Base-by-base conservation (phyloP, 1,140 invertebrate species). In the Lucilia cuprina region DNA sequence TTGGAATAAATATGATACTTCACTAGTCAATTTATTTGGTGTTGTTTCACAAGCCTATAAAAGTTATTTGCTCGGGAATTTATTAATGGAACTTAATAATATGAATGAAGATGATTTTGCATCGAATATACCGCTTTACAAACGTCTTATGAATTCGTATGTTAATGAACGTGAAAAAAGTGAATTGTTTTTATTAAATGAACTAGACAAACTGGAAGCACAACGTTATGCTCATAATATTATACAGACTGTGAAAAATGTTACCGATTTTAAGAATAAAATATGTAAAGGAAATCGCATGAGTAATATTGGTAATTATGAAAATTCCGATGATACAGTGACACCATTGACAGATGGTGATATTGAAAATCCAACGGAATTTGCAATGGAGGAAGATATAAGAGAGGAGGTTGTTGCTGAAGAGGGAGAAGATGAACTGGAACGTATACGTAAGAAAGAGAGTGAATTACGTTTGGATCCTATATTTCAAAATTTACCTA, bases 231-330 rank as follows among this genome's bases (percentile, higher is more conserved):
- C 89, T 65, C 88, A 89, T 19, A 82, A 82, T 2, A 25, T 85
- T 13, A 88, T 87, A 10, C 65, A 85, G 9, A 87, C 86, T 1
- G 87, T 88, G 5, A 83, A 87, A 4, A 65, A 88, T 25, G 86
- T 89, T 55, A 85, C 90, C 0, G 87, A 89, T 82, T 88, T 88
- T 83, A 88, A 88, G 34, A 86, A 86, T 30, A 88, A 87, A 82
- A 88, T 90, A 41, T 90, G 89, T 82, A 90, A 90, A 49, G 89
- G 89, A 3, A 90, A 90, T 83, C 87, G 89, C 1, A 85, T 88
- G 21, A 90, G 89, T 55, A 90, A 90, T n/a, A 87, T 90, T 84
- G 89, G 89, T 8, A 88, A 88, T 85, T 89, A 88, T 78, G 89
- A 86, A 19, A 83, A 84, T 82, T 82, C 80, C 7, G 89, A 89